Base-by-base conservation (phyloP, 2,888 invertebrate genomes). In the Nebria brevicollis region DNA sequence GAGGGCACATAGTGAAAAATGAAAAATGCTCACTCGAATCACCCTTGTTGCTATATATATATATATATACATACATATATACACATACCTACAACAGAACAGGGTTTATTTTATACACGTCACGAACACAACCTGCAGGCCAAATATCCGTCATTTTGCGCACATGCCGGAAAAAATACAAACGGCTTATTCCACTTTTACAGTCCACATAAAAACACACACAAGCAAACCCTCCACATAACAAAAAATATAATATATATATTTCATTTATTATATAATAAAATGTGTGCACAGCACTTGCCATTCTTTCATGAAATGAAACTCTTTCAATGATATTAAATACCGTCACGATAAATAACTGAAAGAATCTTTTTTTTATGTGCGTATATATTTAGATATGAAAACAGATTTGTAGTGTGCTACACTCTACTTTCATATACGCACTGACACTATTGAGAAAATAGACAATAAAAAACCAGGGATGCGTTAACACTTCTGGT, bases 1-100 rank as follows among this genome's bases (percentile, higher is more conserved):
- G 84, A 83, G 83, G 83, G 82, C 84, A 83, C 84, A 85, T 84
- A 84, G 84, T 85, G 85, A 85, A 85, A 85, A 85, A 86, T 86
- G 85, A 86, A 86, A 86, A 86, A 86, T 84, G 75, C 72, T 64
- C 75, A 64, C 77, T 34, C 72, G 42, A 70, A 66, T 43, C 75
- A 25, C 26, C 66, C 8, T 65, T 66, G 8, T 11, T 26, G 13
- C 75, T 65, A 15, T 26, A 20, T 20, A 20, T 65, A 15, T 26
- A 20, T 20, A 20, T 20, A 20, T 1, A 20, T 20, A 20, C 20
- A 20, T 20, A 20, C 20, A 20, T 20, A 20, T 20, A 20, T 20
- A 20, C 1, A 20, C 20, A 20, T 20, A 20, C 20, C 64, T 64
- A 54, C 4, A 54, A 25, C 75, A 34, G 34, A 34, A 5, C 1